A percentile compares a stretch with the other conserved stretches of the same genome.
Conservation (phyloP, 1,140 invertebrate species). For the Zelostemma sp. region DNA sequence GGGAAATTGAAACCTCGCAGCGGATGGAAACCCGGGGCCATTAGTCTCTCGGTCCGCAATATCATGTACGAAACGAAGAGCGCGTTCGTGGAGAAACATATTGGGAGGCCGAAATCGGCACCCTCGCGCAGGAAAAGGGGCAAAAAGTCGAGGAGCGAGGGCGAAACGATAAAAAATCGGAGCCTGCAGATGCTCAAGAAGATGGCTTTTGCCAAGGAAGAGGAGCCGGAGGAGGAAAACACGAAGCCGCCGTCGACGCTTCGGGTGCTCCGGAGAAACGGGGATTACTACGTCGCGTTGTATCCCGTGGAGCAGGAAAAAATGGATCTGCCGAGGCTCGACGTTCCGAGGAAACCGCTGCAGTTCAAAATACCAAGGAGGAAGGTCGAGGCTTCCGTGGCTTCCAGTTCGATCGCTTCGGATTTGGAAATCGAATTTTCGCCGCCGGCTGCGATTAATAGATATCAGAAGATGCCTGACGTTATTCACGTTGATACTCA, state of each 20-base stretch:
- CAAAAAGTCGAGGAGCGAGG: background rate
- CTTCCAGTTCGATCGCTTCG: slow-evolving; percentile 61
- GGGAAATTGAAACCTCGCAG: slow-evolving; percentile 52
- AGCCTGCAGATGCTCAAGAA: slow-evolving; percentile 12
- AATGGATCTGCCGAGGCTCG: slow-evolving; percentile 39
- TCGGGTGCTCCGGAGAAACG: slow-evolving; percentile 59
- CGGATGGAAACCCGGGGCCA: slow-evolving; percentile 65
- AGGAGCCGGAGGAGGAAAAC: slow-evolving; percentile 35
- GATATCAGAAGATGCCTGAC: slow-evolving; percentile 60
- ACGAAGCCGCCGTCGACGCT: slow-evolving; percentile 57
- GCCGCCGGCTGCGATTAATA: slow-evolving; percentile 58
- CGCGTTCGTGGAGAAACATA: slow-evolving; percentile 24
- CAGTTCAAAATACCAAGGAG: slow-evolving; percentile 63
- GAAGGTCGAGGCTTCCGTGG: slow-evolving; percentile 50
- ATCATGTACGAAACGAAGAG: slow-evolving; percentile 54
- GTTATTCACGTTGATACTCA: slow-evolving; percentile 65
- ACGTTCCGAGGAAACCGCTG: slow-evolving; percentile 60
- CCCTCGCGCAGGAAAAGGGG: slow-evolving; percentile 18
- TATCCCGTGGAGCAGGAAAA: slow-evolving; percentile 57
- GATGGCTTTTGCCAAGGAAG: slow-evolving; percentile 4
- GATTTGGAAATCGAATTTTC: slow-evolving; percentile 69
- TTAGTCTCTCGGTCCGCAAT: slow-evolving; percentile 51
- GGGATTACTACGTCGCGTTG: slow-evolving; percentile 65
- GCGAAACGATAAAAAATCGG: slow-evolving; percentile 15
- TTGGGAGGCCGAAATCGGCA: slow-evolving; percentile 26